Evolutionary conservation across 2,113 vertebrate genomes (phyloP), one percentile per base, ranked within the genome.

Genomic region (Todiramphus chloris): DNA sequence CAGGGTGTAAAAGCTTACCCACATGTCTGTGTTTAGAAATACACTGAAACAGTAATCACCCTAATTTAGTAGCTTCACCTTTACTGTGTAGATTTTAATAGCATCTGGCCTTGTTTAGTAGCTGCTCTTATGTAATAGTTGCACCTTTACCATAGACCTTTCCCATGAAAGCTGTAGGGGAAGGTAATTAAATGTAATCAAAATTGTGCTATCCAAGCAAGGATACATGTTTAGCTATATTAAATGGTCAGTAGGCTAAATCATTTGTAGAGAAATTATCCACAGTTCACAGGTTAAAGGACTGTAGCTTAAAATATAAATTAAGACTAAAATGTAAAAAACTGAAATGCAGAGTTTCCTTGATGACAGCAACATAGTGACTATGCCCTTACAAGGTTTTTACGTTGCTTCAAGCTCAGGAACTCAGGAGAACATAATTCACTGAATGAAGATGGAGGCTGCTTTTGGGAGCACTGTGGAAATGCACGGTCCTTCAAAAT

Each of bases 71-170:
- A 92, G 81, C 89, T 85, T 92, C 81, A 86, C 75, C 86, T 96
- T 95, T 96, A 82, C 70, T 81, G n/a, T 74, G 94, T 86, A 88
- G 72, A 87, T 96, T 96, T 96, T 94, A 92, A 83, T 87, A 89
- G 59, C 44, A 79, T 31, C 56, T 89, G 83, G 64, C 67, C 76
- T 84, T 95, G 68, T 92, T 88, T 95, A 90, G 86, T 76, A 89
- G 81, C 76, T 92, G 24, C 44, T 56, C 12, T 89, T 75, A 70
- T 80, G 92, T 90, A 93, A 81, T 76, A 95, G 74, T 55, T 83
- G 35, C 50, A 93, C 83, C 91, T 92, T 94, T 83, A 28, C 37
- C 39, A 63, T 23, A 62, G 67, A 85, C 72, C 68, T 93, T 94
- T 94, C 39, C 41, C 9, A 20, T 60, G 66, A 43, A 74, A 97